Evolutionary conservation across 2,888 invertebrate species (phyloP).

Genomic region (Drosophila mulleri): DNA sequence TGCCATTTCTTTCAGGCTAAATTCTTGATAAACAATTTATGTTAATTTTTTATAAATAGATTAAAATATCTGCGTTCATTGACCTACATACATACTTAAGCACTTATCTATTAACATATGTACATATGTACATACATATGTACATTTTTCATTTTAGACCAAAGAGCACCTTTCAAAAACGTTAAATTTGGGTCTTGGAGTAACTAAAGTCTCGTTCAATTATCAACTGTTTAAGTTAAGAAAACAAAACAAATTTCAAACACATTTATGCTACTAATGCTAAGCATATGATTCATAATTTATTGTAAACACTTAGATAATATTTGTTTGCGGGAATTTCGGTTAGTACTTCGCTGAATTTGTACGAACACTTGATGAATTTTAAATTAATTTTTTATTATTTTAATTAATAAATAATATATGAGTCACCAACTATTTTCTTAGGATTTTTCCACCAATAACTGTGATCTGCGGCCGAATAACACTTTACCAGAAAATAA

Average conservation of each 20-base stretch:
- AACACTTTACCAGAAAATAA: slow-evolving; percentile 68
- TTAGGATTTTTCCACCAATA: slow-evolving; percentile 30
- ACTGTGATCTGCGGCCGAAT: slow-evolving; percentile 40
- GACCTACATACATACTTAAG: slow-evolving; percentile 43
- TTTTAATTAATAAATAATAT: slow-evolving; percentile 7
- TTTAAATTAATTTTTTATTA: neutral
- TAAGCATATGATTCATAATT: neutral
- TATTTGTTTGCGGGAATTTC: slow-evolving; percentile 23
- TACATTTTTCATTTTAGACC: neutral
- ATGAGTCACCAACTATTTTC: slow-evolving; percentile 36
- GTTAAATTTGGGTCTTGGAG: neutral
- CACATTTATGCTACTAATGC: neutral
- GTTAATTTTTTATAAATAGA: slow-evolving; percentile 40
- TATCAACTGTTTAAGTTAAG: neutral
- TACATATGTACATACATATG: neutral
- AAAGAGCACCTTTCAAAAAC: slow-evolving; percentile 1
- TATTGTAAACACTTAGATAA: slow-evolving; percentile 52
- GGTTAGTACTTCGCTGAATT: neutral
- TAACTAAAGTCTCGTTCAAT: neutral
- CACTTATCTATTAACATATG: slow-evolving; percentile 8
- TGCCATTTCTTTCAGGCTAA: slow-evolving; percentile 7
- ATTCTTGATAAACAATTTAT: slow-evolving; percentile 24
- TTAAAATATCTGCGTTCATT: slow-evolving; percentile 40
- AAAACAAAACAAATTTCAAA: neutral
- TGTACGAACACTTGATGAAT: neutral